Base-by-base conservation (phyloP, 2,113 vertebrate genomes). In the Dendropsophus ebraccatus region DNA sequence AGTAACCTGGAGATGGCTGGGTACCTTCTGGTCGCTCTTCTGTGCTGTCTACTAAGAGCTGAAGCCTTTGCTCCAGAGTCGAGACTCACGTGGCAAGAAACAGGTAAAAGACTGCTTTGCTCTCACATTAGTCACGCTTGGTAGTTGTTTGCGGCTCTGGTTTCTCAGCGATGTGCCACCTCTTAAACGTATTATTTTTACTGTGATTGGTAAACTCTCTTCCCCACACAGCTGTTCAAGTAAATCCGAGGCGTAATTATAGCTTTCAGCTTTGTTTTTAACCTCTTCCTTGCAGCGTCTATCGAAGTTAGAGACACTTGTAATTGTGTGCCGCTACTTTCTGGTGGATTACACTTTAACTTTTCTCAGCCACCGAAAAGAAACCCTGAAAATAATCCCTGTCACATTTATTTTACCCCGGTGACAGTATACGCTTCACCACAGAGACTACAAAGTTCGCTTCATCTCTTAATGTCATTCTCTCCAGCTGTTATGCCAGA, bases 21-120 rank as follows among this genome's bases (percentile, higher is more conserved):
- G 19, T 13, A 35, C 28, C 16, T 41, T 62, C 90, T 96, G 73
- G 95, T 92, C 6, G 84, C 91, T 1, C 91, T 95, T 88, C 92
- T 97, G 90, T 89, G 90, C 65, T 88, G 96, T 77, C 89, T 95
- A 52, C 88, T 98, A 8, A 93, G 88, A 65, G 92, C 94, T 6
- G 89, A 92, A 82, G 93, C 96, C 0, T 96, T 97, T n/a, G 97
- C 96, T 9, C 96, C 96, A 25, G 89, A 95, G 12, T 96, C 97
- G 0, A 93, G 98, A 77, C 96, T 96, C 75, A 97, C 95, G 35
- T 99, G 97, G 97, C 96, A 94, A 73, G 95, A 95, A 86, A 93
- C 94, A 93, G 97, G 98, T 98, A 94, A 94, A 91, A 4, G 7
- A 17, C 8, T 25, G 17, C 19, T 8, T 60, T 58, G 23, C 14